Evolutionary conservation across 2,113 vertebrate species (phyloP).

Genomic region (Micronycteris hirsuta): DNA sequence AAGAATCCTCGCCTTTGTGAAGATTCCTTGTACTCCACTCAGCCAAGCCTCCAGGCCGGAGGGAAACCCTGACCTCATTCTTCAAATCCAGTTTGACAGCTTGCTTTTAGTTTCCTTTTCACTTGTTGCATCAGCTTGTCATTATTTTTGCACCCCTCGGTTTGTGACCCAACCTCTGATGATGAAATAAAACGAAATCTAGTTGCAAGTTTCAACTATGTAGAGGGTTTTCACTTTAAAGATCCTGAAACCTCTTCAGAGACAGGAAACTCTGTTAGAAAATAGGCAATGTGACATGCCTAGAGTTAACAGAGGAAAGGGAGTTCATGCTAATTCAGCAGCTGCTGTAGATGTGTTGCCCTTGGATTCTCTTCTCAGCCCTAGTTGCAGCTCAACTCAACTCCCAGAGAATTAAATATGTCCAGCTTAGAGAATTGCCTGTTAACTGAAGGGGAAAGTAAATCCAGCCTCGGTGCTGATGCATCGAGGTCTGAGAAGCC

Average conservation of each 20-base stretch:
- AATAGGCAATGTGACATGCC: accelerated
- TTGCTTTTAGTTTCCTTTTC: constrained; percentile 54
- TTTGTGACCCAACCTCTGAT: background rate
- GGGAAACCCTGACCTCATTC: background rate
- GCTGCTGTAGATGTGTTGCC: background rate
- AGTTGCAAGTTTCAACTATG: background rate
- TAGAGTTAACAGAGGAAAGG: background rate
- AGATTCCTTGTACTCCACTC: background rate
- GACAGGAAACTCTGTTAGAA: background rate
- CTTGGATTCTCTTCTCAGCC: background rate
- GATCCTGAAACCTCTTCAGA: background rate
- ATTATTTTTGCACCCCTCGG: background rate
- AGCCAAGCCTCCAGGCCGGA: background rate
- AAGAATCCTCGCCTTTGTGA: background rate
- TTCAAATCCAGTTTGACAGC: background rate
- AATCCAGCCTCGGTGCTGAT: background rate
- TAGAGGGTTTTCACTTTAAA: constrained; percentile 16
- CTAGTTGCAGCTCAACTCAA: background rate
- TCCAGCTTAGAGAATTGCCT: background rate
- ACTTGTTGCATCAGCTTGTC: background rate
- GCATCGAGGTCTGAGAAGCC: background rate
- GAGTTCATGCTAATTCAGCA: background rate
- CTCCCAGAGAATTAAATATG: background rate
- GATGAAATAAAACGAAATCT: constrained; percentile 25
- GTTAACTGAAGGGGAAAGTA: background rate